phyloP scores from a whole-genome alignment of 2,113 vertebrate species.

The Gambusia holbrooki region DNA sequence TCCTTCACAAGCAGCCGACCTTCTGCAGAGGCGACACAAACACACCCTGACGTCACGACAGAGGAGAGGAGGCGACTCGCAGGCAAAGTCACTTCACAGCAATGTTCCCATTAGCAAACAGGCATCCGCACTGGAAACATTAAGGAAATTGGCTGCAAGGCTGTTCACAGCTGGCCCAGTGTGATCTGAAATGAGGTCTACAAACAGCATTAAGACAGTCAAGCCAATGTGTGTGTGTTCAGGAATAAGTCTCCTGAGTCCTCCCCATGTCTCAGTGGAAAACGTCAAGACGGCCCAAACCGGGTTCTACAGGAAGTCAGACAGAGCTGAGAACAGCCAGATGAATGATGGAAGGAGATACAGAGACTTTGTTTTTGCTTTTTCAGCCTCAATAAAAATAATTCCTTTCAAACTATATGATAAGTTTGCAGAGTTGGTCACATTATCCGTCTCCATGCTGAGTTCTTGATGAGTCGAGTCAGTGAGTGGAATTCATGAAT shows the following conservation, averaged over 20 bases:
- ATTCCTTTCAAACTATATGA: too few relatives aligned
- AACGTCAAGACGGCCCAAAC: neutral
- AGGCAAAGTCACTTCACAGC: slow-evolving; percentile 41
- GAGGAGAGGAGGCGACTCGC: slow-evolving; percentile 39
- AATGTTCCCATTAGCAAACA: slow-evolving; percentile 58
- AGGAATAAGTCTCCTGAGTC: slow-evolving; percentile 2
- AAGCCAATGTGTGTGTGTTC: slow-evolving; percentile 2
- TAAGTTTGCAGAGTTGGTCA: too few relatives aligned
- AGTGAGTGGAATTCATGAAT: too few relatives aligned
- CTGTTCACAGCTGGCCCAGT: slow-evolving; percentile 65
- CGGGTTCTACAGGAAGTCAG: too few relatives aligned
- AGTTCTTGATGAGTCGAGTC: too few relatives aligned
- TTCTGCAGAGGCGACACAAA: slow-evolving; percentile 1
- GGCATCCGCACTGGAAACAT: slow-evolving; percentile 37
- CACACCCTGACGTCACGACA: slow-evolving; percentile 10
- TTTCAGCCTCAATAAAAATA: too few relatives aligned
- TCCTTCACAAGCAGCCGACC: neutral
- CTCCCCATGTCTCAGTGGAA: slow-evolving; percentile 8
- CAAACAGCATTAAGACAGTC: slow-evolving; percentile 45
- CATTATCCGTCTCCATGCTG: too few relatives aligned
- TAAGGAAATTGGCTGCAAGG: slow-evolving; percentile 58
- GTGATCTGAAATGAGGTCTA: slow-evolving; percentile 56
- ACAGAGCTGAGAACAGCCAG: too few relatives aligned
- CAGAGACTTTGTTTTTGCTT: too few relatives aligned
- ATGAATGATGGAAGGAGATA: too few relatives aligned